phyloP scores from a whole-genome alignment of 2,797 vertebrate genomes.

The Eulemur mongoz region DNA sequence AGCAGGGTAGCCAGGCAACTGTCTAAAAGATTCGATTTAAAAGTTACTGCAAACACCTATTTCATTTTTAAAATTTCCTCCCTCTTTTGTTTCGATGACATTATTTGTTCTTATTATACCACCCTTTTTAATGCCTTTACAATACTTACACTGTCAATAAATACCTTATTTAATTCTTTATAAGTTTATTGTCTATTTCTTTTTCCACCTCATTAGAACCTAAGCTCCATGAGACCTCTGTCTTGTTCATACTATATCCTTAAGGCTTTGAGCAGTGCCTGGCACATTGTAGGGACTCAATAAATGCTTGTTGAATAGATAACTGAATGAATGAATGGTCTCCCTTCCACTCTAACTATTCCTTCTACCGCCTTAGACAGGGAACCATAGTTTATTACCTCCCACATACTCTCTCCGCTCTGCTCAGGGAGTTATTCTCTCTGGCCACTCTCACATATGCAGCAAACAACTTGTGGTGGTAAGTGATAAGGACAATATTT shows the following conservation, averaged over 20 bases:
- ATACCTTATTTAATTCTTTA: not conserved
- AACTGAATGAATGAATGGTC: not conserved
- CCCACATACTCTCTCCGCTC: not conserved
- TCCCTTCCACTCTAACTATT: not conserved
- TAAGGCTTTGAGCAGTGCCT: not conserved
- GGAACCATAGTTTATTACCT: not conserved
- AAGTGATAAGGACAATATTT: not conserved
- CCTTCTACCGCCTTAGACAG: not conserved
- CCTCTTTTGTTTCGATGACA: not conserved
- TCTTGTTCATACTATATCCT: not conserved
- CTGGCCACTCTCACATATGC: not conserved
- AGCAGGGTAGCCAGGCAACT: not conserved
- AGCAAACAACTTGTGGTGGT: not conserved
- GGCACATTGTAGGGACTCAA: not conserved
- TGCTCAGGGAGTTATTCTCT: not conserved
- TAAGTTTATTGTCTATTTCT: not conserved
- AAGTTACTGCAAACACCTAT: not conserved
- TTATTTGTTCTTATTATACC: not conserved
- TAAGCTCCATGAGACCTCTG: not conserved
- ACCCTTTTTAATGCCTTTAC: not conserved
- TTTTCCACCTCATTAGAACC: not conserved
- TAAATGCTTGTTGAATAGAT: not conserved
- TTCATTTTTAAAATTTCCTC: not conserved
- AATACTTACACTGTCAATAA: not conserved
- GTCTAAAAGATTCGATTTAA: slow-evolving; percentile 12